These are phyloP conservation scores for Oreochromis spilurus DNA, from an alignment of 2,113 vertebrate species.

Conservation along the genomic window DNA sequence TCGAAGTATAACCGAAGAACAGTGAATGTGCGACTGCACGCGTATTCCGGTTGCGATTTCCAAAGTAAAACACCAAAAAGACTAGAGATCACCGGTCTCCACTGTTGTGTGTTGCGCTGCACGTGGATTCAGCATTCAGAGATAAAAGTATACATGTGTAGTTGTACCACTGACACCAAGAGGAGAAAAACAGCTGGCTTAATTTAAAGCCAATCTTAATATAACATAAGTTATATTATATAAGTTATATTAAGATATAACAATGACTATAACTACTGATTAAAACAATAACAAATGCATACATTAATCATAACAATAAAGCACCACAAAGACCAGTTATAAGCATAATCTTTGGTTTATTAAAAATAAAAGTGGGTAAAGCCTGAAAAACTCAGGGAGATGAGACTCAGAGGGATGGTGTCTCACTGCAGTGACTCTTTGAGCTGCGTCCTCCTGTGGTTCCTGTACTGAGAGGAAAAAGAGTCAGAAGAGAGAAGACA, in stretches of 20 bases:
- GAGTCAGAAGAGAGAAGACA: not conserved
- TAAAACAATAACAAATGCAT: not conserved
- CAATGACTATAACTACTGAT: too few relatives aligned
- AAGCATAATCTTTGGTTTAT: not conserved
- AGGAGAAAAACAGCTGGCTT: not conserved
- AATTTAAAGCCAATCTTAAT: not conserved
- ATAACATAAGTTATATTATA: not conserved
- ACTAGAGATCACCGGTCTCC: not conserved
- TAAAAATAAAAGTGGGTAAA: not conserved
- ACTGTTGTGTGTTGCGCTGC: not conserved
- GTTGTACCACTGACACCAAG: not conserved
- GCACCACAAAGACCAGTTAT: not conserved
- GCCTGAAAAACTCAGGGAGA: not conserved
- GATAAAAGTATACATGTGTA: not conserved
- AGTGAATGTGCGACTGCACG: not conserved
- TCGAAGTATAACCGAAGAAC: not conserved
- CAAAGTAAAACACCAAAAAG: not conserved
- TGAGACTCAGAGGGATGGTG: not conserved
- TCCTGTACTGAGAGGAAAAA: accelerated
- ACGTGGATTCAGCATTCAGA: not conserved
- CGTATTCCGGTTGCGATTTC: not conserved
- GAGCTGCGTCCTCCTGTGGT: not conserved
- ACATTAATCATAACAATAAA: not conserved
- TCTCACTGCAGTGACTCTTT: not conserved
- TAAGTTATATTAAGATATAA: not conserved